Conservation (phyloP, 2,113 vertebrate genomes). For the Anser cygnoides region DNA sequence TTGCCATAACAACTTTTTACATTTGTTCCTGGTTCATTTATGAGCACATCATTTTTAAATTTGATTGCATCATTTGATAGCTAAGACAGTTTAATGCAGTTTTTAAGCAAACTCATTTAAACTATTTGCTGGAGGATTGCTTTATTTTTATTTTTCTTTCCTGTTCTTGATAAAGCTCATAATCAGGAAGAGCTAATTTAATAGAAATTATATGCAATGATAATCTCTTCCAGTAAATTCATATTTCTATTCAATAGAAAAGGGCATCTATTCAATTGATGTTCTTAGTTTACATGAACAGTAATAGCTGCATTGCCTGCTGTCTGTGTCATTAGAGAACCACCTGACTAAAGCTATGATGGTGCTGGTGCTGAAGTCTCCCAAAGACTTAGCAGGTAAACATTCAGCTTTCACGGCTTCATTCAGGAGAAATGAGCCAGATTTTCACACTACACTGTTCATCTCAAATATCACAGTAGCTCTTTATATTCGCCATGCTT, state of each 20-base stretch:
- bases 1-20: slow-evolving; percentile 51
- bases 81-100: slow-evolving; percentile 42
- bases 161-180: slow-evolving; percentile 42
- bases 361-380: not conserved
- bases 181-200: slow-evolving; percentile 35
- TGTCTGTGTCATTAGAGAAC: not conserved
- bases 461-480: not conserved
- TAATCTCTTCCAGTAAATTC: not conserved
- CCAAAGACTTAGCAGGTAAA: not conserved
- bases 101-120: slow-evolving; percentile 55
- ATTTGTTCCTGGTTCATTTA: slow-evolving; percentile 43
- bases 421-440: not conserved
- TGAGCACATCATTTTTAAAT: slow-evolving; percentile 54
- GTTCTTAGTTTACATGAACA: not conserved
- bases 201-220: slow-evolving; percentile 31
- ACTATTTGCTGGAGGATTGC: slow-evolving; percentile 40
- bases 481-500: not conserved
- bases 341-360: not conserved
- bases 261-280: not conserved
- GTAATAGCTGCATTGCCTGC: not conserved
- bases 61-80: slow-evolving; percentile 56
- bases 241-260: not conserved
- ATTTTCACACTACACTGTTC: not conserved
- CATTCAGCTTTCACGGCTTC: not conserved
- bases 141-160: not conserved